Conservation (phyloP, 2,113 vertebrate genomes). For the Pitta sordida region DNA sequence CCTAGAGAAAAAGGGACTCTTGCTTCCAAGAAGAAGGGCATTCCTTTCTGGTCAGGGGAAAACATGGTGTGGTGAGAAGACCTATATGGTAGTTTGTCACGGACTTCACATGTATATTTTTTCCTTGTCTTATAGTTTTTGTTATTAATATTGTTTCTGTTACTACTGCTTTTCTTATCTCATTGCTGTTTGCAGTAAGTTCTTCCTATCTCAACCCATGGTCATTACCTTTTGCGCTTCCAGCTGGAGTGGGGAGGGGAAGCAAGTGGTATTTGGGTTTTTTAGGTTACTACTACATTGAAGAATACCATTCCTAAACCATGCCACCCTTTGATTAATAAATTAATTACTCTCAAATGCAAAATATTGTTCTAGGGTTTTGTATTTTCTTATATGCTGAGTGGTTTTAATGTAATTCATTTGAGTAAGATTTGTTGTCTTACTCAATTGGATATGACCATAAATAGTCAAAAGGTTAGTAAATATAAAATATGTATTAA, state of each 20-base stretch:
- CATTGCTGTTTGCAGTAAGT: neutral
- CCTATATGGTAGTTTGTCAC: neutral
- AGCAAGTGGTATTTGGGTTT: neutral
- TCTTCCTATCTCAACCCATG: neutral
- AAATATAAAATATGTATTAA: neutral
- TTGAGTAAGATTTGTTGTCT: neutral
- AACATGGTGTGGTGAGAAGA: neutral
- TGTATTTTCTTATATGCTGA: neutral
- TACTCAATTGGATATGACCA: neutral
- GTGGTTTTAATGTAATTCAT: neutral
- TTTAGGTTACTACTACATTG: neutral
- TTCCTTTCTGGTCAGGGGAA: neutral
- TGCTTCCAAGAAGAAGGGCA: neutral
- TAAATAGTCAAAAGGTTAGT: neutral
- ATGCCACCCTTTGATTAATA: neutral
- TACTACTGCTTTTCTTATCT: neutral
- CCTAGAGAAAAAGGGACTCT: neutral
- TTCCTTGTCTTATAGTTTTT: neutral
- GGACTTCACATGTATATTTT: neutral
- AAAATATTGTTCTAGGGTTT: neutral
- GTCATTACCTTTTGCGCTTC: neutral
- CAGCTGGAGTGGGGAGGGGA: neutral
- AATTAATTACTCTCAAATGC: neutral
- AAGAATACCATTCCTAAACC: neutral
- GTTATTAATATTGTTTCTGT: neutral